phyloP scores from a whole-genome alignment of 2,113 vertebrate species.

The Platycercus adscitus region DNA sequence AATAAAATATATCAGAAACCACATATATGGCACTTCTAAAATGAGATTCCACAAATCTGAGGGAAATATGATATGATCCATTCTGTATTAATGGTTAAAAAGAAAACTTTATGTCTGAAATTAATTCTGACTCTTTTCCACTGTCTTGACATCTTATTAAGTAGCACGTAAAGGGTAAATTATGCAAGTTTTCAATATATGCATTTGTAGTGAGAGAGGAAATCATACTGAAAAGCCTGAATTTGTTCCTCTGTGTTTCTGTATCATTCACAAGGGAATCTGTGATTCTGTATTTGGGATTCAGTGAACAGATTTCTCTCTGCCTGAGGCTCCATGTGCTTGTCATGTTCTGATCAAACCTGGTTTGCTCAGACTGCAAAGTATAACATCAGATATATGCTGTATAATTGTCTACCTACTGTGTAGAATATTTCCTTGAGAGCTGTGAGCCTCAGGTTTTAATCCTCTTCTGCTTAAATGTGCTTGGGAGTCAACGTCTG shows the following conservation, averaged over 20 bases:
- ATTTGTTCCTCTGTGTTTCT: neutral
- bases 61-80: neutral
- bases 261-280: neutral
- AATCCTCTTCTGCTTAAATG: neutral
- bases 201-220: neutral
- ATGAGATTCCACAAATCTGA: neutral
- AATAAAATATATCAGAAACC: neutral
- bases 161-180: neutral
- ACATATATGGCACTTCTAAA: neutral
- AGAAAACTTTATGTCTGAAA: neutral
- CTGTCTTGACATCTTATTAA: neutral
- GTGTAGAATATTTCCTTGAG: neutral
- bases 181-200: neutral
- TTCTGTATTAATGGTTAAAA: neutral
- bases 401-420: neutral
- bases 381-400: neutral
- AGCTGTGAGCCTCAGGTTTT: neutral
- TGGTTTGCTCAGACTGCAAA: neutral
- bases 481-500: neutral
- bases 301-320: neutral
- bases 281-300: neutral
- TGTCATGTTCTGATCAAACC: neutral
- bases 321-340: neutral
- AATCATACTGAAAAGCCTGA: neutral
- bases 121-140: neutral